Percentiles rank a stretch among this genome's conserved stretches.
Evolutionary conservation across 1,140 invertebrate genomes (phyloP).

Genomic region (Parapsyche elsis): DNA sequence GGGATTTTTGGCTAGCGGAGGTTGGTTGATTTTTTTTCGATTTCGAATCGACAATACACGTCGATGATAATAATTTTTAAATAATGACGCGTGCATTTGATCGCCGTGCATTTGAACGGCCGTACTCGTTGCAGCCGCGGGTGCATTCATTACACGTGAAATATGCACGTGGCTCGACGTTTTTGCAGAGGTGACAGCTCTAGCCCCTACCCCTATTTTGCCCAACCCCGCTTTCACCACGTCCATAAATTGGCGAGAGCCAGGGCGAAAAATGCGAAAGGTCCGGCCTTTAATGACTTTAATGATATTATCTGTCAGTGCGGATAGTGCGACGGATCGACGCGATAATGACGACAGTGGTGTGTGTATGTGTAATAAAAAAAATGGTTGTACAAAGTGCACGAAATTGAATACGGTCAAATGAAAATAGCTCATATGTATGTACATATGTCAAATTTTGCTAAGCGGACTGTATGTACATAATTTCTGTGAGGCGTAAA

Average conservation of each 20-base stretch:
- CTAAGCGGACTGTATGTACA: no score
- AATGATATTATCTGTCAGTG: slow-evolving; percentile 54
- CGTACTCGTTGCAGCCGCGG: slow-evolving; percentile 35
- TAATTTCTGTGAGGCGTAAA: no score
- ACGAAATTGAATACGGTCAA: no score
- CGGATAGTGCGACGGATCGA: background rate
- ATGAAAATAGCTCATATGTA: no score
- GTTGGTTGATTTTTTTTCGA: no score
- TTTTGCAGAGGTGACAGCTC: slow-evolving; percentile 41
- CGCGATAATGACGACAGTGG: slow-evolving; percentile 19
- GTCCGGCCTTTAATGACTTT: slow-evolving; percentile 48
- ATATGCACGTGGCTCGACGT: slow-evolving; percentile 49
- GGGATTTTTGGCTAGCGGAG: no score
- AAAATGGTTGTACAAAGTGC: no score
- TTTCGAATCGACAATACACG: background rate
- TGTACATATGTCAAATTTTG: no score
- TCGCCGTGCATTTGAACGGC: slow-evolving; percentile 18
- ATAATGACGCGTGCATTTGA: background rate
- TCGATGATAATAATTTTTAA: slow-evolving; percentile 6
- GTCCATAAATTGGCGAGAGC: slow-evolving; percentile 47
- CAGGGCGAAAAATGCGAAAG: slow-evolving; percentile 54
- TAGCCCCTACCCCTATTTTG: no score
- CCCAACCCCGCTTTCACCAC: slow-evolving; percentile 44
- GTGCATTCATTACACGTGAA: slow-evolving; percentile 55
- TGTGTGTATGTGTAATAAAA: no score